Evolutionary conservation across 2,888 invertebrate genomes (phyloP), one percentile per base, ranked within the genome.

Genomic region (Nebria brevicollis): DNA sequence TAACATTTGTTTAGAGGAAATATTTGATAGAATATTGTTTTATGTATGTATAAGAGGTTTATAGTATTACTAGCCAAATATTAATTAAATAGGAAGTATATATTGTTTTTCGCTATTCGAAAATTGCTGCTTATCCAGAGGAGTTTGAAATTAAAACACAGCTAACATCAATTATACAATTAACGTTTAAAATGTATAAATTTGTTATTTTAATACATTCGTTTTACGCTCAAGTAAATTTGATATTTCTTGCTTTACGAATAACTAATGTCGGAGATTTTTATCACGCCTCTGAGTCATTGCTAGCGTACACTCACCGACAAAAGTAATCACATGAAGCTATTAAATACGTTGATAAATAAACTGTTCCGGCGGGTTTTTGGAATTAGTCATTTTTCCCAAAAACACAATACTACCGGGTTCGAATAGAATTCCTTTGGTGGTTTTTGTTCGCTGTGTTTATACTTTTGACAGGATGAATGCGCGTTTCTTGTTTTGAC

Each of bases 251-350:
- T 54, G 11, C 0, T 54, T 54, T 54, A 54, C 54, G 54, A 54
- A 54, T 54, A 54, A 54, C 54, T 54, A 54, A 54, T 54, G 54
- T 54, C 11, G 70, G 11, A 73, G 42, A 64, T 41, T 54, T 75
- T 75, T 75, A 80, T 72, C 80, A 80, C 64, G 75, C 75, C 64
- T 75, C 64, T 80, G 80, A 80, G 68, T 80, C 80, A 80, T 75
- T 80, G 79, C 80, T 72, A 72, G 75, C 15, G 80, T 80, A 80
- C 80, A 80, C 72, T 80, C 80, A 72, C 70, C 64, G 42, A 11
- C 72, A 75, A 75, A 80, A 34, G 64, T 34, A 72, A 25, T 70
- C 54, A 13, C 54, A 54, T 54, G 2, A 34, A 2, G 70, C 15
- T 70, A 25, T 25, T 70, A 25, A 70, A 70, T 20, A 70, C 26